Evolutionary conservation across 2,797 vertebrate genomes (phyloP), one percentile per base, ranked within the genome.

Genomic region (Lophius americanus): DNA sequence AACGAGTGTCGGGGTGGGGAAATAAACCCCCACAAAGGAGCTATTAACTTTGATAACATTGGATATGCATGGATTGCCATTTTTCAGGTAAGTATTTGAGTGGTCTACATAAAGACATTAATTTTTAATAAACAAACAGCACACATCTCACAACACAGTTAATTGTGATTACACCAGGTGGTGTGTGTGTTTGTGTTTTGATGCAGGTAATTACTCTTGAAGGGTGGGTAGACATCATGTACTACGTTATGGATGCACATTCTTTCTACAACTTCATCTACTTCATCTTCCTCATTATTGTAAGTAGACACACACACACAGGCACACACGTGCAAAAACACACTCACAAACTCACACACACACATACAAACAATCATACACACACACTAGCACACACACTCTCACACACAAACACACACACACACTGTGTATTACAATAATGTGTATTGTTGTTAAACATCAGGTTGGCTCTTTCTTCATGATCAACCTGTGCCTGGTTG

Each of bases 221-320:
- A 88, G 98, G 98, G 74, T 99, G 98, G 98, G 97, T 98, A 72
- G 98, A 99, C 89, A 99, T 99, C 89, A 99, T 99, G 98, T 99
- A 99, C 85, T 99, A 98, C 12, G 97, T 99, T 79, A 99, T 99
- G 98, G 97, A 99, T 12, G 98, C 97, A 38, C 98, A 99, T 85
- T 99, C 98, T 71, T 94, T 94, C 84, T 94, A 94, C 85, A 94
- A 94, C 88, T 94, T 94, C 88, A 94, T 94, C 83, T 94, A 94
- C 77, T 94, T 94, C 82, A 93, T 94, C 79, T 94, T 94, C 81
- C 91, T 94, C 78, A 94, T 94, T 77, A 94, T 94, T 41, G 93
- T 94, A 88, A 90, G 93, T 87, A 62, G 6, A 23, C 50, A 47
- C 54, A 67, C 61, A 57, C 47, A 47, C 54, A 60, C 67, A 62